A percentile compares a stretch with the other conserved stretches of the same genome.
Conservation (phyloP, 2,888 invertebrate genomes). For the Polietes domitor region DNA sequence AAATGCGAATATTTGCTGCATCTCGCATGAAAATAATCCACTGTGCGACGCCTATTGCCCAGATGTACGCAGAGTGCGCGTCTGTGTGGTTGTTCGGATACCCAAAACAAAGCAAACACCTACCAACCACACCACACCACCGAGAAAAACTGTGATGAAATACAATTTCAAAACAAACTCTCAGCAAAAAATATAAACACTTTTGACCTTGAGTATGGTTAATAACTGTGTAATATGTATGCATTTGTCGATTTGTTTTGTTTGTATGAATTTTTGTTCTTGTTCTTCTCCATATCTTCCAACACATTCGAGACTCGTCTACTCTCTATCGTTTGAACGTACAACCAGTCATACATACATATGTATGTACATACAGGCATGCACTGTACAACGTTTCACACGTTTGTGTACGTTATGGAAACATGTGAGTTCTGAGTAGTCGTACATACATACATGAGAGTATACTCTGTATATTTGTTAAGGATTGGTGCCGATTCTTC, state of each 20-base stretch:
- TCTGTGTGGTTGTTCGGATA: not conserved
- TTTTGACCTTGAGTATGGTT: conserved; percentile 79
- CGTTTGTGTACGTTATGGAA: not conserved
- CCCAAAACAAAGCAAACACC: not conserved
- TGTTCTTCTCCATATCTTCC: not conserved
- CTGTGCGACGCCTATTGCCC: not conserved
- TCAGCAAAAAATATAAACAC: conserved; percentile 80
- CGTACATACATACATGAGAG: not conserved
- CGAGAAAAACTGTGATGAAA: conserved; percentile 74
- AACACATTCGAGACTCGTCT: not conserved
- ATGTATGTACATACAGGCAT: too few relatives aligned
- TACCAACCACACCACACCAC: not conserved
- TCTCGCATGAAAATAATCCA: not conserved
- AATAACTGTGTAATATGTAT: conserved; percentile 72
- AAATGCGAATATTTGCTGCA: too few relatives aligned
- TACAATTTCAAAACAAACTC: conserved; percentile 79
- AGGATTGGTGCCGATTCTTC: not conserved
- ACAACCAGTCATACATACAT: too few relatives aligned
- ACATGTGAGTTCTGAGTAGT: conserved; percentile 7
- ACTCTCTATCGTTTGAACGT: too few relatives aligned
- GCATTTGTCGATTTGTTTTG: not conserved
- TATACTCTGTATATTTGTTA: not conserved
- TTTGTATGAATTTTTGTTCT: not conserved
- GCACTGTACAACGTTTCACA: too few relatives aligned
- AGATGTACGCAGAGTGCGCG: not conserved